Evolutionary conservation across 64 coral and sea anemone genomes (phyloP), one percentile per base, ranked within the genome.

Genomic region (Montipora capricornis): DNA sequence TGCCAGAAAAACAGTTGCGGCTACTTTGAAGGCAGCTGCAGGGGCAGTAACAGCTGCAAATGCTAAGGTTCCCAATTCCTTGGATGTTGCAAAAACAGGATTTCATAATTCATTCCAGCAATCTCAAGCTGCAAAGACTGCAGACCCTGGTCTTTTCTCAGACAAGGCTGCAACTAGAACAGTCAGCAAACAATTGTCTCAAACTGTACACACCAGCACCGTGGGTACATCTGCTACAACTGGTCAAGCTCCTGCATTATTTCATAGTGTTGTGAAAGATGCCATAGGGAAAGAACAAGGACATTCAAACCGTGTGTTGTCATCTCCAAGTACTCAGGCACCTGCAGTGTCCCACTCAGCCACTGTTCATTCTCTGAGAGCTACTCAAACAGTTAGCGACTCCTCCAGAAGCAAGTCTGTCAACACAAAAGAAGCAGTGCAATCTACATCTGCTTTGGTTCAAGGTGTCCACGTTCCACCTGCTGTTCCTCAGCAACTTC

Each of bases 21-120:
- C 87, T 2, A 68, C 55, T 51, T 53, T 71, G 6, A 94, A 80
- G 52, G 80, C 93, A 19, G 20, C 82, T 90, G 93, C 76, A 82
- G 20, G 82, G 89, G 93, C 76, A 76, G 61, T 12, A 12, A 12
- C 61, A 64, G 77, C 87, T 53, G 48, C 93, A 68, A 52, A 87
- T 69, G 24, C 93, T 26, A 49, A 87, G 16, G 49, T 60, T 47
- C 5, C 87, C 15, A 47, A 20, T 5, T 26, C 68, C 17, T 45
- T 79, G 7, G 24, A 17, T 15, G 70, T 70, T 44, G 17, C 58
- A 86, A 75, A 26, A 52, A 26, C 49, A 47, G 22, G 58, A 71
- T n/a, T 86, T 79, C 24, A 13, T 20, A 48, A 67, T 24, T 19
- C 62, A 37, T n/a, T 68, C 66, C 44, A 51, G 45, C 44, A 29